Conservation (phyloP, 1,140 invertebrate species). For the Orchestia grillus region DNA sequence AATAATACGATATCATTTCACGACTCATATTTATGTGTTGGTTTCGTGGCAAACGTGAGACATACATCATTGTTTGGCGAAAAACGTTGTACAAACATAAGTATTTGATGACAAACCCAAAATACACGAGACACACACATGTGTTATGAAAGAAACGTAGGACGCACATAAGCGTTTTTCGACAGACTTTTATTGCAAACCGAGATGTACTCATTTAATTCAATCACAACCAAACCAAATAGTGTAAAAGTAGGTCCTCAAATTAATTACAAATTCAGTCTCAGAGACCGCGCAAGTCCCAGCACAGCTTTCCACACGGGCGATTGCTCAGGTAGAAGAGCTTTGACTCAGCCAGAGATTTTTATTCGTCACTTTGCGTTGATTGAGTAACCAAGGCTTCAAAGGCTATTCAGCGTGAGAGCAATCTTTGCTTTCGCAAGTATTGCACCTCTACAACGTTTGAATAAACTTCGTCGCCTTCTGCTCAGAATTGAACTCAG, state of each 20-base stretch:
- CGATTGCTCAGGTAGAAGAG: background rate
- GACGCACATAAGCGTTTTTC: too few species aligned
- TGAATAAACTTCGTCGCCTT: background rate
- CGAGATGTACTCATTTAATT: too few species aligned
- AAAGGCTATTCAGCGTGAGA: background rate
- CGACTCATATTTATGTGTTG: too few species aligned
- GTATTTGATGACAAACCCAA: too few species aligned
- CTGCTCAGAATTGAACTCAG: background rate
- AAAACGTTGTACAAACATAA: too few species aligned
- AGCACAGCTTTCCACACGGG: background rate
- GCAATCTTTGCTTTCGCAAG: background rate
- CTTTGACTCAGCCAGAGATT: background rate
- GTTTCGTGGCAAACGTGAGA: too few species aligned
- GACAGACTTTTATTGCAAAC: too few species aligned
- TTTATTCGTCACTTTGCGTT: background rate
- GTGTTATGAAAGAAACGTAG: too few species aligned
- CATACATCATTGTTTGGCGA: too few species aligned
- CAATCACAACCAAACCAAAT: background rate
- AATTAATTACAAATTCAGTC: background rate
- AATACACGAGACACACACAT: too few species aligned
- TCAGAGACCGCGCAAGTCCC: background rate
- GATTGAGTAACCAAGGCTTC: background rate
- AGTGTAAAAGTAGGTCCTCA: background rate
- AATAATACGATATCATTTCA: too few species aligned
- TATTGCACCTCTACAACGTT: conserved; percentile 1